Evolutionary conservation across 2,888 invertebrate species (phyloP), one percentile per base, ranked within the genome.

Genomic region (Netelia inedita): DNA sequence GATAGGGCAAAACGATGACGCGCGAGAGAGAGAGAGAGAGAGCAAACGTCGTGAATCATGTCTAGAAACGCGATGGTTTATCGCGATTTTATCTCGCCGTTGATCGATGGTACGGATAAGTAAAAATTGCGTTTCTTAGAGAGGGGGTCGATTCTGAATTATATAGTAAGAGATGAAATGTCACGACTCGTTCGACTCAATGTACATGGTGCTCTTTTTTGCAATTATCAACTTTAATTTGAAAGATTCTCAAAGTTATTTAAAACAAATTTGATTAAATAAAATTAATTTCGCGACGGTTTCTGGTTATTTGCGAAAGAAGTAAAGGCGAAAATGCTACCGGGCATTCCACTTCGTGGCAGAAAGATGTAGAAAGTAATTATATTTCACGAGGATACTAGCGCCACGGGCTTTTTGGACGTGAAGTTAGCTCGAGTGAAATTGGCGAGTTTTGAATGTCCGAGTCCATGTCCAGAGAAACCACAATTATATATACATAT

Each of bases 71-170:
- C 28, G 28, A 28, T 28, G 28, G 16, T 53, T n/a, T 16, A 53
- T 46, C 23, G 73, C 68, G 78, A 84, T 81, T 68, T 74, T 74
- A 81, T 84, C 84, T 28, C 43, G 16, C 14, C 28, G 8, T 28
- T 81, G 84, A 80, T 78, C 73, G 73, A 84, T 73, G 68, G 19
- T 16, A 50, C 28, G 28, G 65, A 78, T 78, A 84, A 73, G 80
- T 41, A 63, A 41, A 50, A 76, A 46, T 46, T 68, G 69, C 28
- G 28, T 28, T 5, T 3, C 28, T 28, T 5, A 28, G 19, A 19
- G 43, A 41, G 35, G 43, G 50, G 59, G n/a, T 23, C 35, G 1
- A 53, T 19, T n/a, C n/a, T 66, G 66, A 75, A 43, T 75, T 57
- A 74, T 80, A 46, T 41, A 6, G 19, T n/a, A n/a, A n/a, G 19